Evolutionary conservation across 2,888 invertebrate genomes (phyloP).

Genomic region (Baccha elongata): DNA sequence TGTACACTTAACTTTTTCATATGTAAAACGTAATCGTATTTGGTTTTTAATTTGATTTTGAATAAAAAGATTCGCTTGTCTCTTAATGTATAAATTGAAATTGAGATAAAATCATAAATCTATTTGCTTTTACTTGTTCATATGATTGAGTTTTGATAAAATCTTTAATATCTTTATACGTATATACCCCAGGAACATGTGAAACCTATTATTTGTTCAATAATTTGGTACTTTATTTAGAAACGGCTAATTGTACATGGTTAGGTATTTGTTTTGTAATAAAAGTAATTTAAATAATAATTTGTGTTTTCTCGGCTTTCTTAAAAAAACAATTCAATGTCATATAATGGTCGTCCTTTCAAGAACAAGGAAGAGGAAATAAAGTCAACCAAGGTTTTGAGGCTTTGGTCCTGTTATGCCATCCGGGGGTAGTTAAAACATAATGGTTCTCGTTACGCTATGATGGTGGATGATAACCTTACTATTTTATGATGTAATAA

Average conservation of each 20-base stretch:
- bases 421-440: background rate
- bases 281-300: background rate
- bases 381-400: background rate
- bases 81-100: background rate
- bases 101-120: no score
- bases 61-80: background rate
- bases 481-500: background rate
- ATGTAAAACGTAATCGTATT: background rate
- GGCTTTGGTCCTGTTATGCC: background rate
- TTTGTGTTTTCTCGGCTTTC: background rate
- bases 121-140: no score
- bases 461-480: background rate
- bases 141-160: no score
- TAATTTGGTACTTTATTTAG: no score
- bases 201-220: no score
- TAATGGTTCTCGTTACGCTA: background rate
- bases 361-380: constrained; percentile 2
- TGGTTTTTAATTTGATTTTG: background rate
- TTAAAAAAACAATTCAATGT: background rate
- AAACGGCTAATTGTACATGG: no score
- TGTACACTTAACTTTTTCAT: background rate
- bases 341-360: background rate
- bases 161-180: no score
- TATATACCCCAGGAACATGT: no score
- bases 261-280: no score